Evolutionary conservation across 2,888 invertebrate species (phyloP).

Genomic region (Calameuta filiformis): DNA sequence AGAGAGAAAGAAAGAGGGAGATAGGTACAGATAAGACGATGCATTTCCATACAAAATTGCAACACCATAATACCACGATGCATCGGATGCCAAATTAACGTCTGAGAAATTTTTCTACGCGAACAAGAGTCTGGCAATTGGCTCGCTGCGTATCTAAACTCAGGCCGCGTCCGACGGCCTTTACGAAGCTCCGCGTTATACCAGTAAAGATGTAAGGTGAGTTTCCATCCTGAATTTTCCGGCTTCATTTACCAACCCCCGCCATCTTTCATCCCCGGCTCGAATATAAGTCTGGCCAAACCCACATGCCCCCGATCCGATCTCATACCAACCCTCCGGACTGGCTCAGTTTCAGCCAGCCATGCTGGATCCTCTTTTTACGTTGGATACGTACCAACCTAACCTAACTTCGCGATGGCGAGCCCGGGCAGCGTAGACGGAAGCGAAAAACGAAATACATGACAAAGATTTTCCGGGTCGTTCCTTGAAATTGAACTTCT

Average conservation of each 20-base stretch:
- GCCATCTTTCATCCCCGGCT: background rate
- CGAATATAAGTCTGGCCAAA: background rate
- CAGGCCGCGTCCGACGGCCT: background rate
- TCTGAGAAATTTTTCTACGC: background rate
- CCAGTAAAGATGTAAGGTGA: background rate
- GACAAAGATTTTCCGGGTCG: conserved; percentile 54
- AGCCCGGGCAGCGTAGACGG: background rate
- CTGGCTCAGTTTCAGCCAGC: background rate
- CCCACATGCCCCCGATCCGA: background rate
- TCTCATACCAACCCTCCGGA: background rate
- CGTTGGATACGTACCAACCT: background rate
- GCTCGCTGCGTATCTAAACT: background rate
- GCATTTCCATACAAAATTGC: background rate
- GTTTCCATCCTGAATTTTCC: background rate
- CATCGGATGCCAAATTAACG: background rate
- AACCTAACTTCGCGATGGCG: background rate
- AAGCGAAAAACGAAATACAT: conserved; percentile 43
- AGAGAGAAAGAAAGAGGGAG: too few relatives aligned
- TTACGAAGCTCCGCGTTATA: background rate
- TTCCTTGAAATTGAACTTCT: conserved; percentile 60
- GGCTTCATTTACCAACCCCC: background rate
- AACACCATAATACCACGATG: background rate
- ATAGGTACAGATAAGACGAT: background rate
- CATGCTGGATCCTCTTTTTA: background rate
- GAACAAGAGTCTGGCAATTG: background rate